A percentile compares a stretch with the other conserved stretches of the same genome.
Evolutionary conservation across 2,113 vertebrate species (phyloP).

Genomic region (Romanogobio albipinnatus): DNA sequence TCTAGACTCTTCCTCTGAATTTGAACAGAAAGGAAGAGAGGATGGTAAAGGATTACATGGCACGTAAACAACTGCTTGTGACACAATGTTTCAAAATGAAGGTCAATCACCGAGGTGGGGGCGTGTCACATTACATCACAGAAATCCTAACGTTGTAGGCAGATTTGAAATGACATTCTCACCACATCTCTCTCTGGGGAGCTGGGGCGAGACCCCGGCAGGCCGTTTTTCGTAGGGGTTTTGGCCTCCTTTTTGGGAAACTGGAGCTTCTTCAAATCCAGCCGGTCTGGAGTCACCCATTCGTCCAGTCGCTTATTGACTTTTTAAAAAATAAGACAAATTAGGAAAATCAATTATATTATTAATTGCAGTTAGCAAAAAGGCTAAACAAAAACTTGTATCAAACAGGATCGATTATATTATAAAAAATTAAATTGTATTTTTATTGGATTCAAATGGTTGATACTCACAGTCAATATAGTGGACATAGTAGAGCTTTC

Average conservation of each 20-base stretch:
- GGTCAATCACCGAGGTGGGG: conserved; percentile 12
- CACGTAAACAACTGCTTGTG: background rate
- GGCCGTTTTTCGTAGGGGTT: conserved; percentile 92
- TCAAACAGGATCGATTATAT: background rate
- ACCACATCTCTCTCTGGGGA: conserved; percentile 93
- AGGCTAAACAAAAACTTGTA: background rate
- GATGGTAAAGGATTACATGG: conserved; percentile 32
- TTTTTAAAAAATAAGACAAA: conserved; percentile 55
- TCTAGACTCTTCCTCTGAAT: conserved; percentile 93
- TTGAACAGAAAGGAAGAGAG: conserved; percentile 77
- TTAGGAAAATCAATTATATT: background rate
- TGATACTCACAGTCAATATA: conserved; percentile 92
- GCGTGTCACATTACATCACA: background rate
- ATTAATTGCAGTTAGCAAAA: background rate
- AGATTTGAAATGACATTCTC: conserved; percentile 58
- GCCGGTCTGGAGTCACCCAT: conserved; percentile 89
- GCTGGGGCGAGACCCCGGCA: conserved; percentile 87
- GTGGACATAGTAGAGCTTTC: conserved; percentile 92
- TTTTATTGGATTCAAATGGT: too few relatives aligned
- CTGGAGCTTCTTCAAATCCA: conserved; percentile 93
- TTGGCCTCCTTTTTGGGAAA: conserved; percentile 95
- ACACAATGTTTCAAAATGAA: background rate
- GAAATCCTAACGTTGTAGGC: background rate
- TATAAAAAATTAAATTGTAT: background rate
- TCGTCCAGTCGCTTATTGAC: conserved; percentile 95